A percentile compares a stretch with the other conserved stretches of the same genome.
These are phyloP conservation scores for Sesamia nonagrioides DNA, from an alignment of 1,140 invertebrate species.

Conservation along the genomic window DNA sequence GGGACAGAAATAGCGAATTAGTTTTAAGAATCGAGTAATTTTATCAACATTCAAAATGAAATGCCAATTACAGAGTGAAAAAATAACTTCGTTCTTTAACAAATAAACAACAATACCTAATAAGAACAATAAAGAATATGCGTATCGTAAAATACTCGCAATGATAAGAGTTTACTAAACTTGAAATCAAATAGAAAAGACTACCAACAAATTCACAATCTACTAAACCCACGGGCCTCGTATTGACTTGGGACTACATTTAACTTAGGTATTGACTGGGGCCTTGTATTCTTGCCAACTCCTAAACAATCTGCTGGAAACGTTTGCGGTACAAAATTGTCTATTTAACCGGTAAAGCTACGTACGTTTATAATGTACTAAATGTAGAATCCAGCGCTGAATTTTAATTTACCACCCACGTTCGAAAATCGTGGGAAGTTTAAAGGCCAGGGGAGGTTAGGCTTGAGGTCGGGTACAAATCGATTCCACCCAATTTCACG, in stretches of 20 bases:
- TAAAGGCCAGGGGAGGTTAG: too few species aligned
- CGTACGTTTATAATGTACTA: conserved; percentile 14
- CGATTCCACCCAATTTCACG: too few species aligned
- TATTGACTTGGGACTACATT: conserved; percentile 42
- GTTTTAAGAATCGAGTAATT: too few species aligned
- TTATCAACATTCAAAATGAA: too few species aligned
- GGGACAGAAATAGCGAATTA: too few species aligned
- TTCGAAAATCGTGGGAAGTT: not conserved
- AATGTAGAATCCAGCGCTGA: too few species aligned
- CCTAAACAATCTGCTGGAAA: conserved; percentile 31
- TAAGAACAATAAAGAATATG: too few species aligned
- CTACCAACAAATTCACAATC: conserved; percentile 12
- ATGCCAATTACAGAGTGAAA: too few species aligned
- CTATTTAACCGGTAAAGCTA: conserved; percentile 23
- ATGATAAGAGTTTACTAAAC: not conserved
- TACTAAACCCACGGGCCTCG: not conserved
- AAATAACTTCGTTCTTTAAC: too few species aligned
- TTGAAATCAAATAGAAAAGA: conserved; percentile 5
- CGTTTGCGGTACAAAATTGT: conserved; percentile 42
- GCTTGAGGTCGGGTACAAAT: too few species aligned
- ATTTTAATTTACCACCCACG: not conserved
- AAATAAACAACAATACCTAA: too few species aligned
- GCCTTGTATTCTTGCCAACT: conserved; percentile 26
- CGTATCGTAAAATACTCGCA: too few species aligned
- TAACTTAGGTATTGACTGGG: conserved; percentile 25